phyloP scores from a whole-genome alignment of 2,797 vertebrate genomes.

The Scolopax bukidnonensis region DNA sequence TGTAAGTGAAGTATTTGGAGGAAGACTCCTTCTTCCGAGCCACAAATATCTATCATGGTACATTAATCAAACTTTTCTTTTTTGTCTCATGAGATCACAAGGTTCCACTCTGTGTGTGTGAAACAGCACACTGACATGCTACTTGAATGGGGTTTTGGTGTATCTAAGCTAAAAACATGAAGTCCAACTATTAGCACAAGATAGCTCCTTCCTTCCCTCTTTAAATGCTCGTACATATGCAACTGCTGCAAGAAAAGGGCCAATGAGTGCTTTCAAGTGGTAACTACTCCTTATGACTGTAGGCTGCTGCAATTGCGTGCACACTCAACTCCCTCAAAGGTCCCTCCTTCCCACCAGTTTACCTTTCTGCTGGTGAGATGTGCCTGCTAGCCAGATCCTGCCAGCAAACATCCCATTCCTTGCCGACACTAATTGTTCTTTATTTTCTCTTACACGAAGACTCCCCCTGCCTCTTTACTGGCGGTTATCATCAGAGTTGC shows the following conservation, averaged over 20 bases:
- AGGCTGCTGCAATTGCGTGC: neutral
- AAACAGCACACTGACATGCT: neutral
- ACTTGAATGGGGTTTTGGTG: neutral
- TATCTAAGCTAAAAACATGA: neutral
- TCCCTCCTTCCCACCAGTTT: neutral
- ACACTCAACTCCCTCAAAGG: neutral
- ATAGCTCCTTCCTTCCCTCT: neutral
- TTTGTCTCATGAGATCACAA: neutral
- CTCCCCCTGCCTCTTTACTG: slow-evolving; percentile 57
- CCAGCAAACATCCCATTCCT: slow-evolving; percentile 5
- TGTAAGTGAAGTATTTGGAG: neutral
- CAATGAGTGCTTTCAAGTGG: neutral
- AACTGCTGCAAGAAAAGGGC: neutral
- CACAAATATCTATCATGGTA: neutral
- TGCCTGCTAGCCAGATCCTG: neutral
- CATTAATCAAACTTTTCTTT: neutral
- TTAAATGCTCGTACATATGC: neutral
- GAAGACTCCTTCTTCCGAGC: neutral
- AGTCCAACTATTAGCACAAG: neutral
- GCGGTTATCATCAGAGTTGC: slow-evolving; percentile 50
- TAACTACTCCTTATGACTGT: neutral
- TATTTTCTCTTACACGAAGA: slow-evolving; percentile 74
- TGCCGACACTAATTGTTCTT: slow-evolving; percentile 76
- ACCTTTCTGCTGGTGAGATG: slow-evolving; percentile 39
- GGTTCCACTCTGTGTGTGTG: neutral